Evolutionary conservation across 2,797 vertebrate genomes (phyloP), one percentile per base, ranked within the genome.

Genomic region (Smutsia temminckii): DNA sequence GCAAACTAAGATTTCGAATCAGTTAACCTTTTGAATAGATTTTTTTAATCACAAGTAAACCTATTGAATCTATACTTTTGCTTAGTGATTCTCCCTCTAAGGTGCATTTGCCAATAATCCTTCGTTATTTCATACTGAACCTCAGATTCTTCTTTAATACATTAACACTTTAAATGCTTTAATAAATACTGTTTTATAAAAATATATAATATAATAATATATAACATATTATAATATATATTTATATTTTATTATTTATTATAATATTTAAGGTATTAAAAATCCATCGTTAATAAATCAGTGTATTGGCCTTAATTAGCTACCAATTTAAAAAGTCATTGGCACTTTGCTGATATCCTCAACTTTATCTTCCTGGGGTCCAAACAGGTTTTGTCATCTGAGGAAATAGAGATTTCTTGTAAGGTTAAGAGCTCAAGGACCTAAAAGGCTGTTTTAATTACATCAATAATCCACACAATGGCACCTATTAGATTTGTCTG

Each of bases 401-500:
- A 85, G 29, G 49, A 55, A 85, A 21, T 0, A 84, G 53, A 89
- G n/a, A 6, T 71, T 83, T 40, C 34, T 90, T 92, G 25, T 83
- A 80, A 81, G 34, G 8, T n/a, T 89, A 89, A 85, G 57, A 95
- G 40, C 59, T 78, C 46, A 83, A 94, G 51, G 46, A 91, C 71
- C 27, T 85, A 85, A 92, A 85, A 72, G 18, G 16, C 27, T 53
- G 61, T 77, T 91, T 92, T 92, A 84, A 93, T 88, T 89, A n/a
- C 29, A 71, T 85, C 78, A 53, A 40, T 85, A 95, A 92, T 66
- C 66, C 55, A 89, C 66, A 80, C 55, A 53, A 78, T 21, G 95
- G 66, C 11, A 85, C 17, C 49, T 94, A 90, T 63, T 72, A 85
- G 46, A 89, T 71, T 96, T 95, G 68, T 96, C 71, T 94, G 64